Evolutionary conservation across 2,797 vertebrate genomes (phyloP).

Genomic region (Danio choprae): DNA sequence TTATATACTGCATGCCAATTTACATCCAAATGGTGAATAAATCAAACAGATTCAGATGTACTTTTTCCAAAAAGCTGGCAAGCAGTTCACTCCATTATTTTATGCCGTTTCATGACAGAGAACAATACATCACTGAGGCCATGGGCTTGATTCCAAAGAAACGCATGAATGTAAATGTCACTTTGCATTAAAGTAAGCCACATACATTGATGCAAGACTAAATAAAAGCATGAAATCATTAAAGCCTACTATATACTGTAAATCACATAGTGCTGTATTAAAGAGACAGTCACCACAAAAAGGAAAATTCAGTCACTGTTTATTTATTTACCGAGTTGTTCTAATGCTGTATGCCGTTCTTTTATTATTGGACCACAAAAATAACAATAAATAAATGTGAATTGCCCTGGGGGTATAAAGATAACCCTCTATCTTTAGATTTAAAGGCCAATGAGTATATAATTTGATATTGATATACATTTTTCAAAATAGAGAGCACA

Average conservation of each 20-base stretch:
- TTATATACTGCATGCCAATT: not conserved
- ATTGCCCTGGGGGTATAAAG: no score
- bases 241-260: not conserved
- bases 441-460: no score
- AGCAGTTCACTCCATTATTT: not conserved
- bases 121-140: not conserved
- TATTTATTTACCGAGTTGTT: no score
- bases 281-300: no score
- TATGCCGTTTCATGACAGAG: not conserved
- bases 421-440: no score
- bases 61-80: not conserved
- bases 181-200: not conserved
- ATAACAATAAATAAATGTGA: no score
- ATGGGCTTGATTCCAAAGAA: not conserved
- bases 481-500: no score
- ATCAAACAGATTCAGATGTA: not conserved
- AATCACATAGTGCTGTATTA: not conserved
- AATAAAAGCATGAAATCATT: not conserved
- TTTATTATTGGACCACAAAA: no score
- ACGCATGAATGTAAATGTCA: conserved; percentile 4
- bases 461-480: no score
- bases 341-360: no score
- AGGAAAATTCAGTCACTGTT: no score
- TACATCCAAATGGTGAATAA: conserved; percentile 1
- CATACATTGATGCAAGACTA: not conserved